Conservation (phyloP, 2,888 invertebrate species). For the Corbicula japonica region DNA sequence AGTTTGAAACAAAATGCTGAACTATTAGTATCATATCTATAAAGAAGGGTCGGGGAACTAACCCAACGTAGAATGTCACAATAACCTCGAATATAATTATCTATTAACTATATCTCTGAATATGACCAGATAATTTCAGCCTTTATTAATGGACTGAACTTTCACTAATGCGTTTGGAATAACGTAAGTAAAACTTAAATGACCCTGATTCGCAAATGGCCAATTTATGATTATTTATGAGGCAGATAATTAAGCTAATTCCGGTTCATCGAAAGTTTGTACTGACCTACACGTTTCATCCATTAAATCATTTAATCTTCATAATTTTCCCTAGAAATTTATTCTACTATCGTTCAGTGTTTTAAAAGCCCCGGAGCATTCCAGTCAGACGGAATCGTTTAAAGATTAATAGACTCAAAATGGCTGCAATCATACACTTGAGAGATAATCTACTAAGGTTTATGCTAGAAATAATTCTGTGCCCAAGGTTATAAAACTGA, state of each 20-base stretch:
- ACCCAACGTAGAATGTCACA: not conserved
- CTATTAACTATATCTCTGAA: not conserved
- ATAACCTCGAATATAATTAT: not conserved
- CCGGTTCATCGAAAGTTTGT: conserved; percentile 21
- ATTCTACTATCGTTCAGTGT: not conserved
- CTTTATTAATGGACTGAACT: not conserved
- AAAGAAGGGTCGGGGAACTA: too few species aligned
- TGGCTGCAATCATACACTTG: conserved; percentile 12
- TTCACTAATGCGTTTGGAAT: not conserved
- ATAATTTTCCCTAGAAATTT: conserved; percentile 6
- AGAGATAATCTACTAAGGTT: conserved; percentile 14
- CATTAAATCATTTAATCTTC: conserved; percentile 1
- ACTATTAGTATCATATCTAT: too few species aligned
- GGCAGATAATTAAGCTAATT: not conserved
- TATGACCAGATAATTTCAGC: not conserved
- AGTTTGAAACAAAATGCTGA: too few species aligned
- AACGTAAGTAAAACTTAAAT: not conserved
- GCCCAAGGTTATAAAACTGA: too few species aligned
- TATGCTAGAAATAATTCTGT: conserved; percentile 31
- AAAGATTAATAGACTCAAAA: conserved; percentile 19
- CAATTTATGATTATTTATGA: conserved; percentile 14
- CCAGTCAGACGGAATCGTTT: conserved; percentile 32
- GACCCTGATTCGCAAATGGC: not conserved
- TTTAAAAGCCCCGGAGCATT: not conserved
- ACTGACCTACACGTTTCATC: conserved; percentile 8